Percentiles rank a stretch among this genome's conserved stretches.
Evolutionary conservation across 2,797 vertebrate species (phyloP).

Genomic region (Hippopotamyrus pictus): DNA sequence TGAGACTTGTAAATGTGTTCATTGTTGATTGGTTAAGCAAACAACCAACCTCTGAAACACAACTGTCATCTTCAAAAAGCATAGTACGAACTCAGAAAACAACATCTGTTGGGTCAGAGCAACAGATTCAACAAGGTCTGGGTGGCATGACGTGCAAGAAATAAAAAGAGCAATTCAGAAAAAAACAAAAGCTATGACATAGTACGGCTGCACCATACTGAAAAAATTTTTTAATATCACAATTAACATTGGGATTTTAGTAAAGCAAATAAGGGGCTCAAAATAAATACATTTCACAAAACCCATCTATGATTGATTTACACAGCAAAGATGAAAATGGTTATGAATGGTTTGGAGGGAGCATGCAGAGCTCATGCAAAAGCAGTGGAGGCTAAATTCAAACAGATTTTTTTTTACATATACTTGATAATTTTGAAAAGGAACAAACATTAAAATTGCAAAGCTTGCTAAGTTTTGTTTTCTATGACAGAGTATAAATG

Average conservation of each 20-base stretch:
- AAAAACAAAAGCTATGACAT: neutral
- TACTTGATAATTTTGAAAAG: neutral
- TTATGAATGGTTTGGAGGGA: neutral
- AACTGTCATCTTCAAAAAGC: neutral
- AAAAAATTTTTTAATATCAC: neutral
- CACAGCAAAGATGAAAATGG: neutral
- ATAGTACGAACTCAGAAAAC: neutral
- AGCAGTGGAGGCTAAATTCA: neutral
- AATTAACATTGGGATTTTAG: neutral
- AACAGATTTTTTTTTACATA: neutral
- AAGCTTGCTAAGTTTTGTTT: neutral
- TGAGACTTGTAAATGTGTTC: neutral
- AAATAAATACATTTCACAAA: neutral
- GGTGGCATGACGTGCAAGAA: neutral
- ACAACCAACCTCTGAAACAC: neutral
- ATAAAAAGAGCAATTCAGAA: neutral
- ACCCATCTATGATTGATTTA: neutral
- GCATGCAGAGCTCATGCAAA: neutral
- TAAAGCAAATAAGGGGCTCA: neutral
- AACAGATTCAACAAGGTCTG: neutral
- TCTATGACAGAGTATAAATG: neutral
- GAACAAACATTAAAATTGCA: neutral
- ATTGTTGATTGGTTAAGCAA: neutral
- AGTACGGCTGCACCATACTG: neutral
- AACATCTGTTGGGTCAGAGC: neutral